Evolutionary conservation across 2,888 invertebrate species (phyloP).

Genomic region (Eueremaeus valkanovi): DNA sequence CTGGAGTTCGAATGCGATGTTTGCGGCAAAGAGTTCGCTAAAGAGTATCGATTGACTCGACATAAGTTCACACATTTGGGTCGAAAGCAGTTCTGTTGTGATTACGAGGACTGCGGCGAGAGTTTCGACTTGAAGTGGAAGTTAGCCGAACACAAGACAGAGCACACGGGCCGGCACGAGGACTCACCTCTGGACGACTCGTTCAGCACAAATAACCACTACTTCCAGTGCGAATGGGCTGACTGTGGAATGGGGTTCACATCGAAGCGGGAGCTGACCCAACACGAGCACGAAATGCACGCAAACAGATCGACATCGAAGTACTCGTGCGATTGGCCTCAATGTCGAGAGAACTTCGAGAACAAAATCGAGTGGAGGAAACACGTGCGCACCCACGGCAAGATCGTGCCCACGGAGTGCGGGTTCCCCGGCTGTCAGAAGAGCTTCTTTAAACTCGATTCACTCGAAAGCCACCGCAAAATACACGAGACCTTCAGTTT

Average conservation of each 20-base stretch:
- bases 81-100: constrained; percentile 11
- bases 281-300: constrained; percentile 15
- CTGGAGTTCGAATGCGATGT: background rate
- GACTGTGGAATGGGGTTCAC: background rate
- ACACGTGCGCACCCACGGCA: constrained; percentile 23
- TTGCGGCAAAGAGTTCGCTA: constrained; percentile 18
- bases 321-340: constrained; percentile 32
- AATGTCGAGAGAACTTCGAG: constrained; percentile 14
- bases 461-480: constrained; percentile 22
- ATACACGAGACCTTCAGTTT: constrained; percentile 12
- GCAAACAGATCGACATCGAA: constrained; percentile 17
- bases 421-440: constrained; percentile 13
- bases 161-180: background rate
- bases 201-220: too few species aligned
- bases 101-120: constrained; percentile 1
- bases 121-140: constrained; percentile 30
- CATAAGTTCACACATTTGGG: constrained; percentile 12
- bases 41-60: constrained; percentile 17
- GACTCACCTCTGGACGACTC: background rate
- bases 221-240: constrained; percentile 26
- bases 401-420: constrained; percentile 14
- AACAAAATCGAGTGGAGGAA: constrained; percentile 27
- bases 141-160: background rate
- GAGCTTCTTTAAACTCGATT: constrained; percentile 4
- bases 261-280: background rate